Conservation (phyloP, 2,113 vertebrate species). For the Phasianus colchicus region DNA sequence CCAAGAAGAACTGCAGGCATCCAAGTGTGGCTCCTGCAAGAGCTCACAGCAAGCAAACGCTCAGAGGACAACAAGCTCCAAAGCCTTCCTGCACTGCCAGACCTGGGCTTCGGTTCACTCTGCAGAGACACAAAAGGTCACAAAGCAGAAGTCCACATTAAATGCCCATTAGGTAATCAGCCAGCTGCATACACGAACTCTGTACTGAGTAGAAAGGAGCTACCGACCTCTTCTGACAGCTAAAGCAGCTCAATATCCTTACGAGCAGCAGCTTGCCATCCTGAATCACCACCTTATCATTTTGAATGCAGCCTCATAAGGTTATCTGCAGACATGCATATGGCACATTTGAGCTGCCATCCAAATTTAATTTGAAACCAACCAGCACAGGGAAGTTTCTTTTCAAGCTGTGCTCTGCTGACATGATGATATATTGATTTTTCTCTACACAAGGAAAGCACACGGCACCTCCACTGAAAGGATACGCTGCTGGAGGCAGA, state of each 20-base stretch:
- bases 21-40: background rate
- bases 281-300: background rate
- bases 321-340: background rate
- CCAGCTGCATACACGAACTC: background rate
- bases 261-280: background rate
- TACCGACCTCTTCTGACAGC: background rate
- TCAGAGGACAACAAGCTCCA: background rate
- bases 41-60: background rate
- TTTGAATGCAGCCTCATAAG: background rate
- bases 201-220: background rate
- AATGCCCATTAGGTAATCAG: background rate
- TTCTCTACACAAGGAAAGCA: background rate
- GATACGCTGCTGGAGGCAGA: background rate
- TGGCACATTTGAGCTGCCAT: background rate
- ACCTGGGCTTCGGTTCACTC: background rate
- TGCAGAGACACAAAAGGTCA: background rate
- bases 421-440: slow-evolving; percentile 36
- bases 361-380: slow-evolving; percentile 2
- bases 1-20: background rate
- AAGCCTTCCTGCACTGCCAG: background rate
- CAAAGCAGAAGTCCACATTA: background rate
- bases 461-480: background rate
- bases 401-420: slow-evolving; percentile 39
- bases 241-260: background rate
- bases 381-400: background rate